Evolutionary conservation across 1,140 invertebrate genomes (phyloP).

Genomic region (Drosophila serrata): DNA sequence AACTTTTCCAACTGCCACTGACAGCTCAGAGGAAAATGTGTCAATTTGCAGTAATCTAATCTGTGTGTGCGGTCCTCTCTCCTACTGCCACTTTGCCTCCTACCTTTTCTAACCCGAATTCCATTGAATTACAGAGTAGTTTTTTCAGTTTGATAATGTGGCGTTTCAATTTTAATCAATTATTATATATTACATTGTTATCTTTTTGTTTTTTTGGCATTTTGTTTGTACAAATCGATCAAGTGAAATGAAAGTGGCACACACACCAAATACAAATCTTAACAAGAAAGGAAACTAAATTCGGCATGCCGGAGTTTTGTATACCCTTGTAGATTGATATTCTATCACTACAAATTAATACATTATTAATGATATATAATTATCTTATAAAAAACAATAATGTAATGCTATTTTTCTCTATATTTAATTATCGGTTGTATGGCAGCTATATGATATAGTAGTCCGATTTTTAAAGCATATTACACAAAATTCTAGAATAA

Average conservation of each 20-base stretch:
- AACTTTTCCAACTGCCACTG: conserved; percentile 40
- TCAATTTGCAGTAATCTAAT: conserved; percentile 82
- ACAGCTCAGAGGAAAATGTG: conserved; percentile 69
- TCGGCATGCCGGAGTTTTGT: no score
- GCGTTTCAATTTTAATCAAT: conserved; percentile 69
- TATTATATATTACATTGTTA: conserved; percentile 70
- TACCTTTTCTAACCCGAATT: conserved; percentile 43
- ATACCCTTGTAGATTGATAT: no score
- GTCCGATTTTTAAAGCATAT: no score
- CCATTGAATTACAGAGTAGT: conserved; percentile 58
- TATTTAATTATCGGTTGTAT: no score
- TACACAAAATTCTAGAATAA: no score
- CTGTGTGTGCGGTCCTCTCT: conserved; percentile 69
- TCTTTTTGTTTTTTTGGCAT: conserved; percentile 50
- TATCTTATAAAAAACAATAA: no score
- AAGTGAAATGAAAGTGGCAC: conserved; percentile 68
- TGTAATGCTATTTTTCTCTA: no score
- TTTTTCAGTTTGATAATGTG: conserved; percentile 50
- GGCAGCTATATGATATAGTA: no score
- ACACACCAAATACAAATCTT: conserved; percentile 23
- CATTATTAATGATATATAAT: no score
- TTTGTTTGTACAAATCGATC: conserved; percentile 80
- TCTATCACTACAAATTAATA: no score
- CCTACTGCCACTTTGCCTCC: background rate
- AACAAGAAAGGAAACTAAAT: no score